Percentiles rank a stretch among this genome's conserved stretches.
These are phyloP conservation scores for Phalloptychus januarius DNA, from an alignment of 2,797 vertebrate genomes.

Conservation along the genomic window DNA sequence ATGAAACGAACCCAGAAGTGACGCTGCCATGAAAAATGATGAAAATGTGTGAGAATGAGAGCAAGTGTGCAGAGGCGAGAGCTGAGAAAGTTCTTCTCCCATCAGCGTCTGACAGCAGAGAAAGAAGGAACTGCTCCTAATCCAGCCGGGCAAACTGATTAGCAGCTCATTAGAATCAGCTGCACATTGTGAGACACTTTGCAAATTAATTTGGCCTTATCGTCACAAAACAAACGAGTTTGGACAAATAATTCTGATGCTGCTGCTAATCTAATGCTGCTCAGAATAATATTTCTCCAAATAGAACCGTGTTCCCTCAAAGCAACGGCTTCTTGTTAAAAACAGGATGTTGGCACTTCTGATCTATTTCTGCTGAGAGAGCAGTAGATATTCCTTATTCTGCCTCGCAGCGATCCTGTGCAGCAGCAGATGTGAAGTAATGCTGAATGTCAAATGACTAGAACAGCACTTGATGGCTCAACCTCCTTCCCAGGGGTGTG, in stretches of 20 bases:
- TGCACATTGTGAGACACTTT: not conserved
- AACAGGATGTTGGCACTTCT: conserved; percentile 41
- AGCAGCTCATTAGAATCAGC: not conserved
- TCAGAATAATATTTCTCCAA: conserved; percentile 19
- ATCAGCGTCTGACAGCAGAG: conserved; percentile 21
- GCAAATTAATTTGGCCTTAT: conserved; percentile 17
- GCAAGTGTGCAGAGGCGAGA: conserved; percentile 17
- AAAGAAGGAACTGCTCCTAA: not conserved
- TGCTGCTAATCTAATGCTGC: not conserved
- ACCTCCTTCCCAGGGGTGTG: conserved; percentile 5
- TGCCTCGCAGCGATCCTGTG: conserved; percentile 19
- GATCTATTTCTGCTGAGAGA: conserved; percentile 48
- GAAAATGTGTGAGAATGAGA: conserved; percentile 42
- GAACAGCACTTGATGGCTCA: conserved; percentile 17
- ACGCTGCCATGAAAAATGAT: conserved; percentile 47
- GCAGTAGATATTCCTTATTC: conserved; percentile 5
- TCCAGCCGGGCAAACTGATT: conserved; percentile 11
- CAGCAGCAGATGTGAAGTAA: conserved; percentile 8
- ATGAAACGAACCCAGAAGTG: conserved; percentile 53
- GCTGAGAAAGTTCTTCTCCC: conserved; percentile 26
- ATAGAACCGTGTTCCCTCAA: conserved; percentile 22
- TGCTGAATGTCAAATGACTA: conserved; percentile 13
- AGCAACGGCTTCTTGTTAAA: conserved; percentile 7
- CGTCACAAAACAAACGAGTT: conserved; percentile 13
- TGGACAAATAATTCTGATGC: not conserved